Conservation (phyloP, 2,797 vertebrate species). For the Tympanoctomys barrerae region DNA sequence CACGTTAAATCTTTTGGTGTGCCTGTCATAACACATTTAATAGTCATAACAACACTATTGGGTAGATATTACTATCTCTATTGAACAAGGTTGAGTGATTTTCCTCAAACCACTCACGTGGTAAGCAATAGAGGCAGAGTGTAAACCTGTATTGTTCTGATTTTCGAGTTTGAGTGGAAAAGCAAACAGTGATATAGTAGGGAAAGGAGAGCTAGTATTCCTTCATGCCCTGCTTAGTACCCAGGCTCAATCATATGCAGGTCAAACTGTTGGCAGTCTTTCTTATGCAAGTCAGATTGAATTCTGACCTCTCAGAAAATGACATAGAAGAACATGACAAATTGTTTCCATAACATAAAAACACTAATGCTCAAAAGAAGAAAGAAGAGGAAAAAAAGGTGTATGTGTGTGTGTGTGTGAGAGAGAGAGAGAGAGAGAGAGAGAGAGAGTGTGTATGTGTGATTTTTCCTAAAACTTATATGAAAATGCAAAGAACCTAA, state of each 20-base stretch:
- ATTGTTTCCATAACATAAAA: constrained; percentile 32
- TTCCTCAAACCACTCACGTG: not conserved
- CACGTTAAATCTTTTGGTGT: not conserved
- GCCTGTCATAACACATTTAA: not conserved
- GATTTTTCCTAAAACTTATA: not conserved
- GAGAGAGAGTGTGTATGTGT: not conserved
- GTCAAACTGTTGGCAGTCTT: not conserved
- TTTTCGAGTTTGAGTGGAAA: not conserved
- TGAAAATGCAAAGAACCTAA: constrained; percentile 41
- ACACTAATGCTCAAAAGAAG: not conserved
- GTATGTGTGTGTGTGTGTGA: not conserved
- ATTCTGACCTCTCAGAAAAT: constrained; percentile 33
- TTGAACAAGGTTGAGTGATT: not conserved
- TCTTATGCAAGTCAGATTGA: constrained; percentile 17
- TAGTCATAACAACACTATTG: not conserved
- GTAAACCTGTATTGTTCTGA: not conserved
- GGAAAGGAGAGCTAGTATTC: not conserved
- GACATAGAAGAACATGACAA: not conserved
- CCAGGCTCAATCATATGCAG: not conserved
- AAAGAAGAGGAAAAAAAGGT: not conserved
- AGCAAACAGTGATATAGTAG: not conserved
- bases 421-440: too few relatives aligned
- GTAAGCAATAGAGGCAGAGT: not conserved
- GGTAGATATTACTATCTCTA: not conserved
- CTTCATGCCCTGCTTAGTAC: not conserved